These are phyloP conservation scores for Dasysyrphus tricinctus DNA, from an alignment of 2,888 invertebrate species.

Conservation along the genomic window DNA sequence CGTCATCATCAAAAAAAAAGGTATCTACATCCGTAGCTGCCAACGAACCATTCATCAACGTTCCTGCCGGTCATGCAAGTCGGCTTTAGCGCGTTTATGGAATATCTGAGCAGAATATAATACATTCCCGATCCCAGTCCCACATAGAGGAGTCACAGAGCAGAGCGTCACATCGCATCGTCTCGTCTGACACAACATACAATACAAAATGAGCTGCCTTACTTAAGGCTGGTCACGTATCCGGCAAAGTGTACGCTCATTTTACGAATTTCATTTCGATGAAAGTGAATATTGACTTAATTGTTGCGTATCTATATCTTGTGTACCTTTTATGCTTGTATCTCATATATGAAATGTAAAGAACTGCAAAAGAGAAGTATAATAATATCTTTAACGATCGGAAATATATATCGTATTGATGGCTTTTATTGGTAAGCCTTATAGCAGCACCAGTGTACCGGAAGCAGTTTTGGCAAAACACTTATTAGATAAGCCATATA, in stretches of 20 bases:
- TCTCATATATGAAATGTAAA: neutral
- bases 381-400: slow-evolving; percentile 20
- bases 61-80: slow-evolving; percentile 56
- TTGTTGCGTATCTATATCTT: slow-evolving; percentile 62
- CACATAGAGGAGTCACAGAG: slow-evolving; percentile 25
- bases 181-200: slow-evolving; percentile 39
- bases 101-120: slow-evolving; percentile 62
- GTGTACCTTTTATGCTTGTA: slow-evolving; percentile 1
- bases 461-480: slow-evolving; percentile 66
- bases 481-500: slow-evolving; percentile 53
- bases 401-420: slow-evolving; percentile 27
- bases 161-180: neutral
- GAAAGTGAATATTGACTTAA: slow-evolving; percentile 76
- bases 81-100: slow-evolving; percentile 48
- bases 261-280: slow-evolving; percentile 75
- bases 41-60: slow-evolving; percentile 49
- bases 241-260: slow-evolving; percentile 70
- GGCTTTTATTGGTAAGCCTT: slow-evolving; percentile 9
- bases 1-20: slow-evolving; percentile 26
- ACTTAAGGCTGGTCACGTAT: slow-evolving; percentile 74
- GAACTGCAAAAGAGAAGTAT: slow-evolving; percentile 17
- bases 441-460: slow-evolving; percentile 40
- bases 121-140: slow-evolving; percentile 12
- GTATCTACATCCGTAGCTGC: slow-evolving; percentile 24
- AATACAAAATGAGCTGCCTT: slow-evolving; percentile 71